phyloP scores from a whole-genome alignment of 1,140 invertebrate genomes.

The Brachionus angularis region DNA sequence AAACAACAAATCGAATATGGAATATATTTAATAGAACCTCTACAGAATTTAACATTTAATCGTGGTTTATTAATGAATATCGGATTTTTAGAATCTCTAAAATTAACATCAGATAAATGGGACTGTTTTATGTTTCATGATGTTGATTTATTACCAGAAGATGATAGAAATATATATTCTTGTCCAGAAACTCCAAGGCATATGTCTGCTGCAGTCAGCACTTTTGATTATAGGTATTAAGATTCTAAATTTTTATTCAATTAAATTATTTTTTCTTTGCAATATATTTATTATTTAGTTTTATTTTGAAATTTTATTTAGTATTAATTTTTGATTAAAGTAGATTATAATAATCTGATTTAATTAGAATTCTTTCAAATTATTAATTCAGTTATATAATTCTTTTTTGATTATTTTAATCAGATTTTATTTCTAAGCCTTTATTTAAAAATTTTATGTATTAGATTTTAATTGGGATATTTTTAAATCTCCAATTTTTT shows the following conservation, averaged over 20 bases:
- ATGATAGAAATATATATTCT: slow-evolving; percentile 83
- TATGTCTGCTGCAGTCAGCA: slow-evolving; percentile 88
- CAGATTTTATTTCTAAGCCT: no score
- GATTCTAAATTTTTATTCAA: slow-evolving; percentile 61
- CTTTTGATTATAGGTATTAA: slow-evolving; percentile 69
- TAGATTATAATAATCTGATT: no score
- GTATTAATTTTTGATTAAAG: no score
- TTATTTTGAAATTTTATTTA: no score
- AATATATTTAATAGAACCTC: slow-evolving; percentile 50
- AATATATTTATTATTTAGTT: no score
- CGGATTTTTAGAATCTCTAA: slow-evolving; percentile 78
- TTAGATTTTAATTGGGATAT: no score
- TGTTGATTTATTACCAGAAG: slow-evolving; percentile 84
- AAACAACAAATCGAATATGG: slow-evolving; percentile 50
- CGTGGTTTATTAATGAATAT: slow-evolving; percentile 89
- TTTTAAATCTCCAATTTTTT: no score
- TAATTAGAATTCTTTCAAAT: no score
- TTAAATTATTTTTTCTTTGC: no score
- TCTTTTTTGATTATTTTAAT: no score
- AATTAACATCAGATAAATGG: slow-evolving; percentile 65
- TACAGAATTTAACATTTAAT: slow-evolving; percentile 68
- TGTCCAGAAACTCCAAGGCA: slow-evolving; percentile 67
- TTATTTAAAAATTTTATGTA: no score
- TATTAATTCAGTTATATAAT: no score
- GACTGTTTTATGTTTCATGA: slow-evolving; percentile 93